Conservation (phyloP, 2,888 invertebrate species). For the Eupeodes luniger region DNA sequence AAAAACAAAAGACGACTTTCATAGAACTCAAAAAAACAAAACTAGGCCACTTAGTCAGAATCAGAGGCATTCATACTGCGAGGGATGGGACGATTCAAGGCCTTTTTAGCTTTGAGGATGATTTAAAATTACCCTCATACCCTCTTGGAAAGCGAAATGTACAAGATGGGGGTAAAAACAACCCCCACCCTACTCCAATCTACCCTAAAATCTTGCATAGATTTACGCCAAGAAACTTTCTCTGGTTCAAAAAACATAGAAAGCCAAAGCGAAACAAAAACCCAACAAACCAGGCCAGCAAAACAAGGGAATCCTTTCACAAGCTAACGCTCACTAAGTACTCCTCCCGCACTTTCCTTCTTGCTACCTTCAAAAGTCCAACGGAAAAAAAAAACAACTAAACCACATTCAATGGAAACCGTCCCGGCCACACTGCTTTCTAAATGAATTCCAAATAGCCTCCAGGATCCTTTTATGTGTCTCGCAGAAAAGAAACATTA, state of each 20-base stretch:
- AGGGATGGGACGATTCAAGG: constrained; percentile 6
- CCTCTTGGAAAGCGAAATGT: neutral
- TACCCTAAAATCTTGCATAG: constrained; percentile 28
- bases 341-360: constrained; percentile 14
- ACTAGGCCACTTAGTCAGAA: constrained; percentile 41
- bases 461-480: constrained; percentile 55
- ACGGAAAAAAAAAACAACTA: constrained; percentile 37
- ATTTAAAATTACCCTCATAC: constrained; percentile 39
- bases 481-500: constrained; percentile 24
- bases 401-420: constrained; percentile 42
- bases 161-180: neutral
- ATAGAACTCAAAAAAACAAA: constrained; percentile 8
- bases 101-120: constrained; percentile 14
- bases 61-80: neutral
- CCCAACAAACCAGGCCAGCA: constrained; percentile 26
- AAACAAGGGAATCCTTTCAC: constrained; percentile 42
- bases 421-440: constrained; percentile 34
- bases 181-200: neutral
- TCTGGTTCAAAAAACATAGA: constrained; percentile 2
- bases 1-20: neutral
- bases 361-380: neutral
- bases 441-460: constrained; percentile 56
- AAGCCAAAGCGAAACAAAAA: constrained; percentile 33
- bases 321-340: constrained; percentile 61
- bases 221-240: constrained; percentile 50